phyloP scores from a whole-genome alignment of 2,888 invertebrate genomes.

The Girardia tigrina region DNA sequence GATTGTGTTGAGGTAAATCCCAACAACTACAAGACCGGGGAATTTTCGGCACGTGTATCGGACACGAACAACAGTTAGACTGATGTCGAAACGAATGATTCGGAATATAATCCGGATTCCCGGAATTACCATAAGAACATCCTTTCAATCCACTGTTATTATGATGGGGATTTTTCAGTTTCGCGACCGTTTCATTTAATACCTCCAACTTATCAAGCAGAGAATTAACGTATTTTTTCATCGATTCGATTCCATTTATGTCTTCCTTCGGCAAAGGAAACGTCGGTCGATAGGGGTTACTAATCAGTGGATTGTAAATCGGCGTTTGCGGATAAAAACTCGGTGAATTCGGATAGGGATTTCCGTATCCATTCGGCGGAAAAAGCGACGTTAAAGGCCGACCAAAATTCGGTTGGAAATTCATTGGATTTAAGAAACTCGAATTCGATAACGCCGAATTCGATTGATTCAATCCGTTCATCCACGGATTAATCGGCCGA shows the following conservation, averaged over 20 bases:
- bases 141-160: neutral
- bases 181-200: neutral
- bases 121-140: neutral
- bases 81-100: neutral
- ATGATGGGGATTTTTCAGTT: constrained; percentile 2
- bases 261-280: neutral
- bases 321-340: neutral
- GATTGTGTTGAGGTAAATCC: neutral
- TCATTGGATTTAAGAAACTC: neutral
- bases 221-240: constrained; percentile 11
- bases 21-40: neutral
- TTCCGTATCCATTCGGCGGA: neutral
- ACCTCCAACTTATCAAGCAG: neutral
- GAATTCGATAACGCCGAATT: neutral
- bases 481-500: neutral
- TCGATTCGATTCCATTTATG: constrained; percentile 16
- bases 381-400: too few species aligned
- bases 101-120: neutral
- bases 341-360: neutral
- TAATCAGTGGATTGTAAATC: neutral
- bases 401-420: neutral
- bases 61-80: neutral
- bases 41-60: neutral
- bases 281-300: neutral
- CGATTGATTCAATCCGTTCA: neutral